Conservation (phyloP, 2,797 vertebrate species). For the Micromesistius poutassou region DNA sequence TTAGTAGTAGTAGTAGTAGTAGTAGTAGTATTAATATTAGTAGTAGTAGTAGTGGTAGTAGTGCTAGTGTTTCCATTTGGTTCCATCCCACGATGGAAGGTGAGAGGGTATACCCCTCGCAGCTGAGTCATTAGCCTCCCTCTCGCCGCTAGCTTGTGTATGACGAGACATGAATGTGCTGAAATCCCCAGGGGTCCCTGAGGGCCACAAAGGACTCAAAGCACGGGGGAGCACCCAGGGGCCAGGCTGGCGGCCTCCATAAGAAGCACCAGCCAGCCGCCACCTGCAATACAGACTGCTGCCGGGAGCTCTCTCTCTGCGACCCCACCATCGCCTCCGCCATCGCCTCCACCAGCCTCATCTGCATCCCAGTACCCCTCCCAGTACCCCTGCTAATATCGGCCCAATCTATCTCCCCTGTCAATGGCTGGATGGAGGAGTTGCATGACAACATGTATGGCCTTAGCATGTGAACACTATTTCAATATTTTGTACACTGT, state of each 20-base stretch:
- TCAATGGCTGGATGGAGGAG: slow-evolving; percentile 53
- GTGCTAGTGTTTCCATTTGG: neutral
- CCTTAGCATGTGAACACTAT: slow-evolving; percentile 60
- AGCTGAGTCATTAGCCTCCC: slow-evolving; percentile 70
- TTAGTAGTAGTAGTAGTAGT: neutral
- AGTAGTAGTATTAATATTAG: too few relatives aligned
- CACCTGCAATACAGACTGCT: slow-evolving; percentile 75
- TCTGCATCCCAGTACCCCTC: slow-evolving; percentile 67
- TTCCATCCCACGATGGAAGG: slow-evolving; percentile 28
- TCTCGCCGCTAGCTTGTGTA: slow-evolving; percentile 57
- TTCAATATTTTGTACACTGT: slow-evolving; percentile 31
- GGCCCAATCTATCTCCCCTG: slow-evolving; percentile 65
- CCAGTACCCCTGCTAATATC: slow-evolving; percentile 67
- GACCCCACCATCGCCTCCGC: slow-evolving; percentile 19
- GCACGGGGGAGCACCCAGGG: slow-evolving; percentile 62
- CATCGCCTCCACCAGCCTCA: slow-evolving; percentile 52
- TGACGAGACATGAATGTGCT: slow-evolving; percentile 73
- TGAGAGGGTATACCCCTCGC: slow-evolving; percentile 53
- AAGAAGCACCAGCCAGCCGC: slow-evolving; percentile 73
- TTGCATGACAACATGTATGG: slow-evolving; percentile 50
- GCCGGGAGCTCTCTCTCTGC: slow-evolving; percentile 46
- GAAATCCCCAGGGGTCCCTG: slow-evolving; percentile 52
- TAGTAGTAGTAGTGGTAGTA: neutral
- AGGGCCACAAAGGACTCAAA: slow-evolving; percentile 70
- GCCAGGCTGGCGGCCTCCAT: slow-evolving; percentile 65